A percentile compares a stretch with the other conserved stretches of the same genome.
Conservation (phyloP, 2,888 invertebrate species). For the Tinea trinotella region DNA sequence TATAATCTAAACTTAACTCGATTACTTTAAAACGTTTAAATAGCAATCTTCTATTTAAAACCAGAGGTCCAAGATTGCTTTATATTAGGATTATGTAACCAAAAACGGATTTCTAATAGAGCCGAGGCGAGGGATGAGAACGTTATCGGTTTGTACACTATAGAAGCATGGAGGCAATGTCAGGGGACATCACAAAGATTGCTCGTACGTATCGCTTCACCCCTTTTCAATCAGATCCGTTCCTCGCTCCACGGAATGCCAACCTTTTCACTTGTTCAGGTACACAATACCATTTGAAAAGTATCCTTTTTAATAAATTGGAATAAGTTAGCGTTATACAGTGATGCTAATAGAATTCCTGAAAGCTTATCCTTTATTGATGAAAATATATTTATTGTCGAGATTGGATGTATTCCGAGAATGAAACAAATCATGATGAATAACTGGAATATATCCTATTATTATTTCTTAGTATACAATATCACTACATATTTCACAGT, state of each 20-base stretch:
- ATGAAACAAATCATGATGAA: no score
- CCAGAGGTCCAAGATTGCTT: no score
- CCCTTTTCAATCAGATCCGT: constrained; percentile 18
- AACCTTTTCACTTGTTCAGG: constrained; percentile 9
- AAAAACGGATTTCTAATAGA: not conserved
- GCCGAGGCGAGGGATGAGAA: not conserved
- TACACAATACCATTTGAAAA: constrained; percentile 8
- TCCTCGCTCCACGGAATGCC: constrained; percentile 3
- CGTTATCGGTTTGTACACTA: not conserved
- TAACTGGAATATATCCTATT: no score
- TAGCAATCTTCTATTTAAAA: no score
- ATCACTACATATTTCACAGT: no score
- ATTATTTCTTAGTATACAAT: no score
- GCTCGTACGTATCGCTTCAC: constrained; percentile 6
- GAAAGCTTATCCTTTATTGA: not conserved
- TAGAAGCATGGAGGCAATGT: constrained; percentile 11
- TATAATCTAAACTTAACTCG: no score
- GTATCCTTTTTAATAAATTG: constrained; percentile 10
- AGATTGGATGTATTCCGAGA: no score
- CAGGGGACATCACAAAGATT: constrained; percentile 11
- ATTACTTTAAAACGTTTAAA: no score
- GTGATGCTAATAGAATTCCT: not conserved
- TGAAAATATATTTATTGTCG: no score
- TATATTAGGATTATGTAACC: not conserved
- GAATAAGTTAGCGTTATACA: not conserved